Evolutionary conservation across 2,113 vertebrate genomes (phyloP).

Genomic region (Nematolebias whitei): DNA sequence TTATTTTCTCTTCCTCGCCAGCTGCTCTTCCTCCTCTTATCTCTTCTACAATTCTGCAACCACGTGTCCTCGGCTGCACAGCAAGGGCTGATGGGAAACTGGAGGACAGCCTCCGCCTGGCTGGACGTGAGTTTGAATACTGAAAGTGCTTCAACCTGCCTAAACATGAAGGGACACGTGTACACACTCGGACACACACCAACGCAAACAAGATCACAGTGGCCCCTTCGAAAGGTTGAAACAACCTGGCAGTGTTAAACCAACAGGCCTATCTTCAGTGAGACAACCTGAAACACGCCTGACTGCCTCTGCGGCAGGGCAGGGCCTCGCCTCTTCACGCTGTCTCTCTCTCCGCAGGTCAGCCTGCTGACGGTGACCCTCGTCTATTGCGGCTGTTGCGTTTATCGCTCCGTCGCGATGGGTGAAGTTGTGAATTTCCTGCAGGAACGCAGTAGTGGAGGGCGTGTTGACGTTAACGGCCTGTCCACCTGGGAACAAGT

Average conservation of each 20-base stretch:
- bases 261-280: slow-evolving; percentile 26
- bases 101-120: slow-evolving; percentile 71
- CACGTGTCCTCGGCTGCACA: slow-evolving; percentile 64
- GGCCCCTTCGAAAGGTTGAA: slow-evolving; percentile 29
- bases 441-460: slow-evolving; percentile 62
- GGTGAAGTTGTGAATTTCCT: slow-evolving; percentile 65
- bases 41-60: slow-evolving; percentile 69
- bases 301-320: neutral
- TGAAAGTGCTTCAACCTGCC: neutral
- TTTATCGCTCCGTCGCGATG: slow-evolving; percentile 59
- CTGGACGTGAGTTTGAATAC: slow-evolving; percentile 77
- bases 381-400: slow-evolving; percentile 50
- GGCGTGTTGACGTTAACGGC: slow-evolving; percentile 67
- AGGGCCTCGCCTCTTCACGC: neutral
- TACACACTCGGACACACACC: neutral
- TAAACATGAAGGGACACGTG: neutral
- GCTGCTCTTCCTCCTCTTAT: slow-evolving; percentile 79
- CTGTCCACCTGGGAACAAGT: slow-evolving; percentile 79
- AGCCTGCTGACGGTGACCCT: slow-evolving; percentile 49
- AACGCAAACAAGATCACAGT: slow-evolving; percentile 32
- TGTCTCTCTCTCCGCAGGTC: slow-evolving; percentile 59
- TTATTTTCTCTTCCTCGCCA: slow-evolving; percentile 38
- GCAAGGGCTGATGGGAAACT: slow-evolving; percentile 68
- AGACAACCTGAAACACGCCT: slow-evolving; percentile 15
- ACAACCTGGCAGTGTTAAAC: slow-evolving; percentile 43